Evolutionary conservation across 2,113 vertebrate genomes (phyloP).

Genomic region (Oenanthe oenanthe): DNA sequence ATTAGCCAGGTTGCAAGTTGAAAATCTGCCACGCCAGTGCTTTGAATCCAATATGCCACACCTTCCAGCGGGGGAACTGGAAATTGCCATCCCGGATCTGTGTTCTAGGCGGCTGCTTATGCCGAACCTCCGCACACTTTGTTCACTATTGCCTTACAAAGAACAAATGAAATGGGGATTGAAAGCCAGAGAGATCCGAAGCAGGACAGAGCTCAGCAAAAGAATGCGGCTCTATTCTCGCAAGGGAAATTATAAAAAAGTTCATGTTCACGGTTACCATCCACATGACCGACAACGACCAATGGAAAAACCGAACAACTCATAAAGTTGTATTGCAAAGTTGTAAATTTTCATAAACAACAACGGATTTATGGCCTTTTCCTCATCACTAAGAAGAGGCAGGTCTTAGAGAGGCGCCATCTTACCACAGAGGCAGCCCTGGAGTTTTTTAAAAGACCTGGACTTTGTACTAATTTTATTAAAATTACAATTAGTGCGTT

Average conservation of each 20-base stretch:
- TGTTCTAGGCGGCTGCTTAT: conserved; percentile 62
- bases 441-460: conserved; percentile 68
- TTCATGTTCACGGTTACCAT: conserved; percentile 96
- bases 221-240: conserved; percentile 94
- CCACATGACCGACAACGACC: conserved; percentile 91
- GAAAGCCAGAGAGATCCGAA: conserved; percentile 79
- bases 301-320: conserved; percentile 89
- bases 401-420: conserved; percentile 95
- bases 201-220: conserved; percentile 87
- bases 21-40: conserved; percentile 74
- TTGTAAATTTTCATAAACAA: conserved; percentile 99
- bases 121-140: conserved; percentile 65
- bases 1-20: conserved; percentile 83
- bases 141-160: conserved; percentile 75
- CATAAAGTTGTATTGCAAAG: conserved; percentile 98
- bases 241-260: conserved; percentile 99
- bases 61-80: conserved; percentile 73
- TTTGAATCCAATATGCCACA: conserved; percentile 78
- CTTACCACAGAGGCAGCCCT: conserved; percentile 83
- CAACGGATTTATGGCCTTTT: conserved; percentile 98
- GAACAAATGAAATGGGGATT: conserved; percentile 70
- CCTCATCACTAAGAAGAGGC: conserved; percentile 87
- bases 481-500: conserved; percentile 50
- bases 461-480: conserved; percentile 65
- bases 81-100: conserved; percentile 69